Conservation (phyloP, 1,140 invertebrate species). For the Venustaconcha ellipsiformis region DNA sequence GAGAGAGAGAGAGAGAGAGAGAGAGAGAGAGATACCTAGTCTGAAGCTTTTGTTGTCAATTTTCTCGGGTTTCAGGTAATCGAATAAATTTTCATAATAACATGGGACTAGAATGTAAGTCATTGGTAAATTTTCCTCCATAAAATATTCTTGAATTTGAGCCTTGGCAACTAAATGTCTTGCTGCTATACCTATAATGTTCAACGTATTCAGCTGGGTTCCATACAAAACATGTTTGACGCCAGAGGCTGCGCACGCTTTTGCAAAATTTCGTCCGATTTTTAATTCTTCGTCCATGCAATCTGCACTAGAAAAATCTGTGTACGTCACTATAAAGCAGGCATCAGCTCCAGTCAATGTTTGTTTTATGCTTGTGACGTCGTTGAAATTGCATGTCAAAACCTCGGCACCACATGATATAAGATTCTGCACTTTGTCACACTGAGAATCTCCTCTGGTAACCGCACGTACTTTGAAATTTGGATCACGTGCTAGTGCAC, state of each 20-base stretch:
- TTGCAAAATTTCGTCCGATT: slow-evolving; percentile 55
- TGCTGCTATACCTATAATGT: slow-evolving; percentile 48
- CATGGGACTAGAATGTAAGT: slow-evolving; percentile 57
- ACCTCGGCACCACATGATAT: slow-evolving; percentile 30
- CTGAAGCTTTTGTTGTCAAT: slow-evolving; percentile 33
- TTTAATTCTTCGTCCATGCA: slow-evolving; percentile 53
- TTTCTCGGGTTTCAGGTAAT: slow-evolving; percentile 42
- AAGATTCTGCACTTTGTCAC: slow-evolving; percentile 19
- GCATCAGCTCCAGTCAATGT: slow-evolving; percentile 45
- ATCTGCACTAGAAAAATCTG: slow-evolving; percentile 51
- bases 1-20: too few species aligned
- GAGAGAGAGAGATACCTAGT: slow-evolving; percentile 32
- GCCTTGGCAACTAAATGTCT: slow-evolving; percentile 63
- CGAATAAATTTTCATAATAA: slow-evolving; percentile 57
- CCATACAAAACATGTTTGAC: slow-evolving; percentile 60
- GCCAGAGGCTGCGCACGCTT: slow-evolving; percentile 45
- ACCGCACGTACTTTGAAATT: slow-evolving; percentile 33
- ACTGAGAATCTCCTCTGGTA: slow-evolving; percentile 25
- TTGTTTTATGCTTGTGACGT: slow-evolving; percentile 36
- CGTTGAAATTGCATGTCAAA: slow-evolving; percentile 34
- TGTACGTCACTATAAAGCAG: slow-evolving; percentile 54
- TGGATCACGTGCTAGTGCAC: slow-evolving; percentile 24
- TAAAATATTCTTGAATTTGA: slow-evolving; percentile 58
- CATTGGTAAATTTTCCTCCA: slow-evolving; percentile 45
- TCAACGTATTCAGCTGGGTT: slow-evolving; percentile 56